Conservation (phyloP, 2,797 vertebrate genomes). For the Galagoides demidoff region DNA sequence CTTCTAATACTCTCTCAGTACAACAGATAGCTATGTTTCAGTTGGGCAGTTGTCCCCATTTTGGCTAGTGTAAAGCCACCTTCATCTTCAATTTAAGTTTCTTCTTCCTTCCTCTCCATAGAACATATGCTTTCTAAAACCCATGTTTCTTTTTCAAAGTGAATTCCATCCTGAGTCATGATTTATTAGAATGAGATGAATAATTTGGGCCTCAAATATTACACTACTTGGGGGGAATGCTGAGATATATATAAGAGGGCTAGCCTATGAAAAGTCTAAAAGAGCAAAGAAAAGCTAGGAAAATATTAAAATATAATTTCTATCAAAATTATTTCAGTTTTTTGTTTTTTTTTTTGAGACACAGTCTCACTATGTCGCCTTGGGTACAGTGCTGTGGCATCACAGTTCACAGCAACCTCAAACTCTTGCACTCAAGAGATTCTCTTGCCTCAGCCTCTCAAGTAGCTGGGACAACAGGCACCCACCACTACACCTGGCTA, state of each 20-base stretch:
- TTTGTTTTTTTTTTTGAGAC: too few species aligned
- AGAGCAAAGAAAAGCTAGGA: background rate
- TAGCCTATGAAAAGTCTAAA: background rate
- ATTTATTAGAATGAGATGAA: background rate
- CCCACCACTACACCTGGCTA: too few species aligned
- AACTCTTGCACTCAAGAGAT: too few species aligned
- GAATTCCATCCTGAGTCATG: slow-evolving; percentile 1
- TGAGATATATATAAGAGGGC: background rate
- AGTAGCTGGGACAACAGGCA: too few species aligned
- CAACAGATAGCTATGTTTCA: background rate
- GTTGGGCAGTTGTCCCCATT: background rate
- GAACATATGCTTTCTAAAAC: background rate
- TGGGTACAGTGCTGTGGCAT: too few species aligned
- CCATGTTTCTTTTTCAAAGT: background rate
- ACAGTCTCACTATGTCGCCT: too few species aligned
- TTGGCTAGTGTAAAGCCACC: background rate
- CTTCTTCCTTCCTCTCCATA: background rate
- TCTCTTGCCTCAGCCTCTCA: too few species aligned
- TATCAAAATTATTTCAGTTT: background rate
- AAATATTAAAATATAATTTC: background rate
- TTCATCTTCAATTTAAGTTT: background rate
- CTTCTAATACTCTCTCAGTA: background rate
- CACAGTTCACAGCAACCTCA: too few species aligned
- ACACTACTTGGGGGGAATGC: background rate
- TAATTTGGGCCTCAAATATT: background rate